Percentiles rank a stretch among this genome's conserved stretches.
Evolutionary conservation across 1,140 invertebrate genomes (phyloP).

Genomic region (Drosophila santomea): DNA sequence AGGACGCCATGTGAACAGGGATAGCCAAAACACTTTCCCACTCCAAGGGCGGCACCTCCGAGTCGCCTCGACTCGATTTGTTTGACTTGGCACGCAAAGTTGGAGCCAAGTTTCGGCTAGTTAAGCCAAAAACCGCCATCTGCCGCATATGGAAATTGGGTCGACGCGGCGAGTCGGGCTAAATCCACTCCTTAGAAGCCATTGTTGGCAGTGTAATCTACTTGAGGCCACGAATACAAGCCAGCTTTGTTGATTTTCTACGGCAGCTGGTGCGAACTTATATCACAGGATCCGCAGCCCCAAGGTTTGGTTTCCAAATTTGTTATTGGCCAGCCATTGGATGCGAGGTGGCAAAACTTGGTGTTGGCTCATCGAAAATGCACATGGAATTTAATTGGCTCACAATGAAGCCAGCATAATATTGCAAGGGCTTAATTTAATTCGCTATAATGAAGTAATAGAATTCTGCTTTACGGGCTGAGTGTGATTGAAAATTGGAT

Average conservation of each 20-base stretch:
- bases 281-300: slow-evolving; percentile 45
- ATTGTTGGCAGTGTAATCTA: slow-evolving; percentile 70
- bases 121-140: slow-evolving; percentile 75
- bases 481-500: background rate
- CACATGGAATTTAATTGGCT: slow-evolving; percentile 31
- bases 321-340: slow-evolving; percentile 61
- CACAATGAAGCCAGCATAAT: slow-evolving; percentile 13
- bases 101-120: slow-evolving; percentile 73
- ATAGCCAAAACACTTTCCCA: slow-evolving; percentile 21
- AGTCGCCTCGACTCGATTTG: slow-evolving; percentile 33
- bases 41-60: slow-evolving; percentile 3
- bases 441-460: slow-evolving; percentile 8
- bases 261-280: slow-evolving; percentile 72
- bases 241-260: slow-evolving; percentile 64
- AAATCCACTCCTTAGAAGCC: slow-evolving; percentile 40
- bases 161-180: slow-evolving; percentile 37
- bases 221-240: slow-evolving; percentile 43
- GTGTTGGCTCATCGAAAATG: slow-evolving; percentile 24
- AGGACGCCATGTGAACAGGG: slow-evolving; percentile 32
- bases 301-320: slow-evolving; percentile 73
- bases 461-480: background rate
- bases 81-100: slow-evolving; percentile 81
- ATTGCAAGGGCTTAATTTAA: slow-evolving; percentile 10
- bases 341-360: slow-evolving; percentile 24
- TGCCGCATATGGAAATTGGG: slow-evolving; percentile 78